Evolutionary conservation across 2,113 vertebrate genomes (phyloP).

Genomic region (Chrysochloris asiatica): DNA sequence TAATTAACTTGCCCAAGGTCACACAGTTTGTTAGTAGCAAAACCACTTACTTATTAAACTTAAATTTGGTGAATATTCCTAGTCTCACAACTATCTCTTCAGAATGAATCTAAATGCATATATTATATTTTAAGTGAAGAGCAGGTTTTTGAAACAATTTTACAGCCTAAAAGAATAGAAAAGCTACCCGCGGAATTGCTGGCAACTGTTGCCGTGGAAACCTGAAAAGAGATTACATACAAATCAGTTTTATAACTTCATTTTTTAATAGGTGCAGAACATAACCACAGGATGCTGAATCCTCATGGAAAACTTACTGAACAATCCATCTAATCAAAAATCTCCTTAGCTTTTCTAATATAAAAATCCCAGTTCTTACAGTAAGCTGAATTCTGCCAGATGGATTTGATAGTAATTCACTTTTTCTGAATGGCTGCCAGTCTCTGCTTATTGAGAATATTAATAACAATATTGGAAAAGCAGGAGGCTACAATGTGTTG

Average conservation of each 20-base stretch:
- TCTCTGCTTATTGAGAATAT: neutral
- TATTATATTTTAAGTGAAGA: slow-evolving; percentile 49
- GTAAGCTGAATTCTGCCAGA: slow-evolving; percentile 11
- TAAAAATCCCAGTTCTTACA: slow-evolving; percentile 54
- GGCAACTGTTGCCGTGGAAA: slow-evolving; percentile 69
- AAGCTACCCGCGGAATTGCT: slow-evolving; percentile 59
- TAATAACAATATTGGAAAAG: slow-evolving; percentile 20
- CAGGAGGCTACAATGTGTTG: neutral
- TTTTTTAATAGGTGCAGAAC: slow-evolving; percentile 71
- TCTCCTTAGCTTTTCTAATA: slow-evolving; percentile 52
- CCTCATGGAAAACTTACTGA: slow-evolving; percentile 64
- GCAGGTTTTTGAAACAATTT: slow-evolving; percentile 10
- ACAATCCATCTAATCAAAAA: slow-evolving; percentile 71
- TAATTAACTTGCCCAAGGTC: slow-evolving; percentile 27
- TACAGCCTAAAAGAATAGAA: slow-evolving; percentile 62
- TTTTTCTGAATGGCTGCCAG: slow-evolving; percentile 15
- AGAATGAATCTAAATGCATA: slow-evolving; percentile 42
- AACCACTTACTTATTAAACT: neutral
- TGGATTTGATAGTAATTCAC: neutral
- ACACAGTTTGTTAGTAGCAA: neutral
- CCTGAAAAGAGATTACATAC: slow-evolving; percentile 69
- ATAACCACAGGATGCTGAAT: slow-evolving; percentile 62
- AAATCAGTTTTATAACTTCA: slow-evolving; percentile 71
- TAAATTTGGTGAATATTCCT: neutral
- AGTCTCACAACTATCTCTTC: slow-evolving; percentile 21